Conservation (phyloP, 2,113 vertebrate genomes). For the Urocitellus parryii region DNA sequence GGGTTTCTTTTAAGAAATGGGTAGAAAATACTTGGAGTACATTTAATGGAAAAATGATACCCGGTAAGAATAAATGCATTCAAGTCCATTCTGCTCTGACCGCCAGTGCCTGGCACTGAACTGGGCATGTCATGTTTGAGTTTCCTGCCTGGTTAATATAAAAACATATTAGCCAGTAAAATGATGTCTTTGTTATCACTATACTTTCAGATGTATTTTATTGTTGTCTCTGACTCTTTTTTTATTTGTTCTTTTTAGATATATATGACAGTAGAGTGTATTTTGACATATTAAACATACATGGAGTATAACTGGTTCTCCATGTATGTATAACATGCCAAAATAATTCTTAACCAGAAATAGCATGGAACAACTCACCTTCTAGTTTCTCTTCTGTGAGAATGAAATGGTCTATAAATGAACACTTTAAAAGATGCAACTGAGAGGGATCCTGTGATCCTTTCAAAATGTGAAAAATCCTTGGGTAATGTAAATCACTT, state of each 20-base stretch:
- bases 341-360: conserved; percentile 40
- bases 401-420: conserved; percentile 55
- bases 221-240: conserved; percentile 30
- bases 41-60: neutral
- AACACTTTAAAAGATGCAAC: conserved; percentile 34
- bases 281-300: too few relatives aligned
- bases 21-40: neutral
- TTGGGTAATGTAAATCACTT: conserved; percentile 13
- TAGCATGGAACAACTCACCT: neutral
- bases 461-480: conserved; percentile 8
- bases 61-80: neutral
- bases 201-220: conserved; percentile 43
- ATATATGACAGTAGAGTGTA: too few relatives aligned
- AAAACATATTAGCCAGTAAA: neutral
- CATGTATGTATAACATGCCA: too few relatives aligned
- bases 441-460: neutral
- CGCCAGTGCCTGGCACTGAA: neutral
- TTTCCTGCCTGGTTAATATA: neutral
- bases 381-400: conserved; percentile 30
- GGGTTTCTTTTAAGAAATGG: neutral
- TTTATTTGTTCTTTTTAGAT: too few relatives aligned
- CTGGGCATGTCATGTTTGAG: neutral
- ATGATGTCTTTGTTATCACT: neutral
- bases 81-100: neutral
- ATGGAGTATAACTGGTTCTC: too few relatives aligned